A percentile compares a stretch with the other conserved stretches of the same genome.
Conservation (phyloP, 30 jellyfish, hydroid and myxozoan species). For the Turritopsis rubra region DNA sequence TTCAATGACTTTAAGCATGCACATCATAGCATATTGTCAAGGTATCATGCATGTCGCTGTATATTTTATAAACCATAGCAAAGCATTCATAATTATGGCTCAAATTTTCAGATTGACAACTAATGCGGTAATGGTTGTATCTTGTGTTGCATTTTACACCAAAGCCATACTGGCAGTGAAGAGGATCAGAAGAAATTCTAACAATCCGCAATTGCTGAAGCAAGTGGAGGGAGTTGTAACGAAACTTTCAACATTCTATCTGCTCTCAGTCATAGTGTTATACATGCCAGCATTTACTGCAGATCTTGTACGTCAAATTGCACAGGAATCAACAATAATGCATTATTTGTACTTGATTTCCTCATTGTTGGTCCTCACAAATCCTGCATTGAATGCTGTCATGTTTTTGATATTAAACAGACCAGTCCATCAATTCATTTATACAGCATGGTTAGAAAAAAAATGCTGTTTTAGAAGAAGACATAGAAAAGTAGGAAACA, state of each 20-base stretch:
- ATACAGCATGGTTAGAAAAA: neutral
- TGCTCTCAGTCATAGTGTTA: neutral
- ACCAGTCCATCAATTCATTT: neutral
- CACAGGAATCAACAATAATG: neutral
- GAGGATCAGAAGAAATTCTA: neutral
- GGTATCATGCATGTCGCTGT: neutral
- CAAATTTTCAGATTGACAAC: neutral
- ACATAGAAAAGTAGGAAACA: neutral
- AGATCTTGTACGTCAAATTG: neutral
- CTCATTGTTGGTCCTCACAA: neutral
- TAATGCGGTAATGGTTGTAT: neutral
- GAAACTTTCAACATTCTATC: slow-evolving; percentile 1
- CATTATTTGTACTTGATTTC: neutral
- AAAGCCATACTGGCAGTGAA: slow-evolving; percentile 1
- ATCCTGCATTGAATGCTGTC: neutral
- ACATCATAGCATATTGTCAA: neutral
- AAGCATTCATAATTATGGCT: neutral
- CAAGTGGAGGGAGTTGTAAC: neutral
- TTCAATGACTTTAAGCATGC: neutral
- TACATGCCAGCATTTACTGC: neutral
- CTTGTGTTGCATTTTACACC: neutral
- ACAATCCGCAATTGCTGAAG: neutral
- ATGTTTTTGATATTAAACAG: neutral
- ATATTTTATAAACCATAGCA: neutral
- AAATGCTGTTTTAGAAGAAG: neutral